Base-by-base conservation (phyloP, 1,140 invertebrate genomes). In the Ceratina calcarata region DNA sequence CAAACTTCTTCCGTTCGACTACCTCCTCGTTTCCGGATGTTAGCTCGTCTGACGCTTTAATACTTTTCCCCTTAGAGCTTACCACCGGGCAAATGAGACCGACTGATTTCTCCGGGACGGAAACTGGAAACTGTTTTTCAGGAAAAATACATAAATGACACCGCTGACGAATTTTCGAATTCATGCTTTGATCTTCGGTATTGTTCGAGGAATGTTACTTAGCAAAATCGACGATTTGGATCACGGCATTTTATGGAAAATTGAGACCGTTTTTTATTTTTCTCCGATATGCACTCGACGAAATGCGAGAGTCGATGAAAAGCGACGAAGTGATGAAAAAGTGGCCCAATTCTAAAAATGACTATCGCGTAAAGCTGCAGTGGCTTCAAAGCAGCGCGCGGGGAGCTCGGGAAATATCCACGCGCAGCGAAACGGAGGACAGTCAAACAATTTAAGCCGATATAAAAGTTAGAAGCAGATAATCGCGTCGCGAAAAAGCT, bases 1-100 rank as follows among this genome's bases (percentile, higher is more conserved):
- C 51, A 64, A 72, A 78, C 69, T 78, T 78, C 55, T 57, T 62
- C 32, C 61, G 68, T 57, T 51, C 32, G 22, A 18, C 45, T 13
- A 27, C 20, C 22, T 64, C 71, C 60, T 7, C 12, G 27, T 3
- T 45, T 45, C 37, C 37, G 37, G 37, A 45, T 49, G 16, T 37
- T 18, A n/a, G 45, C 58, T 2, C 20, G 27, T n/a, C 16, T 22
- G 7, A 20, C 49, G 15, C 6, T 65, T 57, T 45, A 49, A 65
- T 65, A 65, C 76, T 49, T 57, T 75, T 51, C 45, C 55, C 15
- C 45, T 45, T 45, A 22, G 55, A 18, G 22, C 32, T 55, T 71
- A 24, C 32, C 37, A 20, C 18, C 37, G 18, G 45, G 20, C 22
- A 13, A 72, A 64, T 49, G 22, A 61, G 37, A 27, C 6, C 2